Conservation (phyloP, 1,140 invertebrate genomes). For the Solenopsis fugax region DNA sequence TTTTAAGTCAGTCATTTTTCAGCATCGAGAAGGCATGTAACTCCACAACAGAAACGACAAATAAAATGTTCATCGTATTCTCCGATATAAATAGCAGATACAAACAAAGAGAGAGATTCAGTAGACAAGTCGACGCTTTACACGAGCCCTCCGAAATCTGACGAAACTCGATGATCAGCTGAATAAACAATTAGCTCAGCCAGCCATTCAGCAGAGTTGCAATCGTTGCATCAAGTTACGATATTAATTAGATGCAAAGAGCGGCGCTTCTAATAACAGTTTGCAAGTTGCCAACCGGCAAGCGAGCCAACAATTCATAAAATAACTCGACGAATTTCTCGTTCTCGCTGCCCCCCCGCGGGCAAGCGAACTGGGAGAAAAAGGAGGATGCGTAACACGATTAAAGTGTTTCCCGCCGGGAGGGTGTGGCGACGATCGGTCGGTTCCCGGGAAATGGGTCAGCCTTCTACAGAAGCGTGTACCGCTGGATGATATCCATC, state of each 20-base stretch:
- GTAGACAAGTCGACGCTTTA: not conserved
- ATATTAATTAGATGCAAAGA: conserved; percentile 11
- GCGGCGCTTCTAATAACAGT: conserved; percentile 9
- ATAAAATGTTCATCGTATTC: not conserved
- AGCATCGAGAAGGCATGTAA: too few species aligned
- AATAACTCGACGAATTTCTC: conserved; percentile 30
- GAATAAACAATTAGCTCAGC: not conserved
- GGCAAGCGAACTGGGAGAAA: not conserved
- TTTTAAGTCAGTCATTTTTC: too few species aligned
- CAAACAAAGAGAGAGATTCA: not conserved
- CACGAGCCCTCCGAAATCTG: not conserved
- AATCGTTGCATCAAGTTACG: not conserved
- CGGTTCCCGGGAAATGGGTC: conserved; percentile 42
- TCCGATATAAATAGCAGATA: not conserved
- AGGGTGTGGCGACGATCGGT: conserved; percentile 59
- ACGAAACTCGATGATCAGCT: not conserved
- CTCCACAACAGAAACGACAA: not conserved
- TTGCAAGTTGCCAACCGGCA: conserved; percentile 8
- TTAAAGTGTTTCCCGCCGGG: conserved; percentile 49
- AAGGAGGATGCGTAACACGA: conserved; percentile 41
- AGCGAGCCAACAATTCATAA: conserved; percentile 21
- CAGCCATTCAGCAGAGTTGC: not conserved
- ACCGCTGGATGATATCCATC: conserved; percentile 39
- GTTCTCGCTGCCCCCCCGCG: conserved; percentile 4
- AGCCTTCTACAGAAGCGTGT: not conserved